Conservation (phyloP, 2,888 invertebrate genomes). For the Poecilobothrus nobilitatus region DNA sequence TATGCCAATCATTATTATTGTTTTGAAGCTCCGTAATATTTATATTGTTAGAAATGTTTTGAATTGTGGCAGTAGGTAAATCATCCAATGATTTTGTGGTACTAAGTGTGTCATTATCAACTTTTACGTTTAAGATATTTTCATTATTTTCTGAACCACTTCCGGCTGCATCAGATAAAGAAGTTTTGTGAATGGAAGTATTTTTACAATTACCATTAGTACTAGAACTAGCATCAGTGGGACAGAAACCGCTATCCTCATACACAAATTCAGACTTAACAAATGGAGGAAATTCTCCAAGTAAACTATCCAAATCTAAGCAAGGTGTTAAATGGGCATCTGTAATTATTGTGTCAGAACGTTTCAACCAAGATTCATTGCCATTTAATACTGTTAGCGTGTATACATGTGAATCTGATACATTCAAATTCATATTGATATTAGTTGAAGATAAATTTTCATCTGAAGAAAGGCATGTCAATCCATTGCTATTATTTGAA, state of each 20-base stretch:
- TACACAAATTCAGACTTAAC: slow-evolving; percentile 69
- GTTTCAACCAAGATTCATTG: slow-evolving; percentile 58
- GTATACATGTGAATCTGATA: slow-evolving; percentile 67
- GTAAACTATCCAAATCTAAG: slow-evolving; percentile 70
- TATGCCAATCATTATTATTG: slow-evolving; percentile 76
- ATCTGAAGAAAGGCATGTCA: not conserved
- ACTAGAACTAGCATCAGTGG: slow-evolving; percentile 52
- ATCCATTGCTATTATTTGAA: not conserved
- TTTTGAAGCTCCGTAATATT: slow-evolving; percentile 53
- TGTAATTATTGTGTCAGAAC: slow-evolving; percentile 45
- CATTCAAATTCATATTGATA: slow-evolving; percentile 27
- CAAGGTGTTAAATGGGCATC: slow-evolving; percentile 48
- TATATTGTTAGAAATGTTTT: slow-evolving; percentile 32
- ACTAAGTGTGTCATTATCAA: not conserved
- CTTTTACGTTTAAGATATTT: not conserved
- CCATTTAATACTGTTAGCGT: slow-evolving; percentile 80
- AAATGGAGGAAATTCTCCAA: slow-evolving; percentile 61
- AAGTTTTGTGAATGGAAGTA: not conserved
- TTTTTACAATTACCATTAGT: not conserved
- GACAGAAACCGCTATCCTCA: slow-evolving; percentile 68
- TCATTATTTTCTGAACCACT: not conserved
- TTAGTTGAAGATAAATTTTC: not conserved
- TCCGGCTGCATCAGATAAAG: not conserved
- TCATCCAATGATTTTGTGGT: not conserved
- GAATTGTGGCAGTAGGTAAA: not conserved